A percentile compares a stretch with the other conserved stretches of the same genome.
Evolutionary conservation across 2,797 vertebrate species (phyloP).

Genomic region (Pelobates cultripes): DNA sequence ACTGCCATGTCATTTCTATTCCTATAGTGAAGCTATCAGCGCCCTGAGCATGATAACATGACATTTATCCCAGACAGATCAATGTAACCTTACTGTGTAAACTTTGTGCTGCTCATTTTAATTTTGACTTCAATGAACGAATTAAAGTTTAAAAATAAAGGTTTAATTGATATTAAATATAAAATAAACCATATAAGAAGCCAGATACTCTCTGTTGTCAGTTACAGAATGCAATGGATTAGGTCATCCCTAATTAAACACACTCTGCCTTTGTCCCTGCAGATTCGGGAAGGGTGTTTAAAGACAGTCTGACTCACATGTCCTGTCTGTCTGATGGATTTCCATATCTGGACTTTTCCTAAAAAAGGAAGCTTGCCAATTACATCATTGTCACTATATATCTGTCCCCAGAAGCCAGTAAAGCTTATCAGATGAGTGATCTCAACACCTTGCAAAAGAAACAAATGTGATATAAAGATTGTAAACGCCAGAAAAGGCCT

Average conservation of each 20-base stretch:
- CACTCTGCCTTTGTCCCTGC: slow-evolving; percentile 42
- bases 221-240: slow-evolving; percentile 36
- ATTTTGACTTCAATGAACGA: too few relatives aligned
- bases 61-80: too few relatives aligned
- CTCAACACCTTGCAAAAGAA: background rate
- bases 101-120: too few relatives aligned
- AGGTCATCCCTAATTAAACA: slow-evolving; percentile 49
- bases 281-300: slow-evolving; percentile 36
- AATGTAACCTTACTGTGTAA: too few relatives aligned
- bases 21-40: too few relatives aligned
- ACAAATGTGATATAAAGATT: background rate
- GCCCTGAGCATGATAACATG: too few relatives aligned
- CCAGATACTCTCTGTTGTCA: background rate
- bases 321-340: slow-evolving; percentile 43
- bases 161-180: too few relatives aligned
- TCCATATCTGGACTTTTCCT: slow-evolving; percentile 47
- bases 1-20: too few relatives aligned
- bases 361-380: slow-evolving; percentile 33
- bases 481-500: background rate
- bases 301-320: slow-evolving; percentile 41
- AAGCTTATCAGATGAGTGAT: background rate
- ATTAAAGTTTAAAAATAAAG: too few relatives aligned
- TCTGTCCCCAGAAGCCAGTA: slow-evolving; percentile 14
- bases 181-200: too few relatives aligned
- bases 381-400: slow-evolving; percentile 32